Evolutionary conservation across 35 echinoderm and acorn worm species (phyloP), one percentile per base, ranked within the genome.

Genomic region (Chiridota heheva): DNA sequence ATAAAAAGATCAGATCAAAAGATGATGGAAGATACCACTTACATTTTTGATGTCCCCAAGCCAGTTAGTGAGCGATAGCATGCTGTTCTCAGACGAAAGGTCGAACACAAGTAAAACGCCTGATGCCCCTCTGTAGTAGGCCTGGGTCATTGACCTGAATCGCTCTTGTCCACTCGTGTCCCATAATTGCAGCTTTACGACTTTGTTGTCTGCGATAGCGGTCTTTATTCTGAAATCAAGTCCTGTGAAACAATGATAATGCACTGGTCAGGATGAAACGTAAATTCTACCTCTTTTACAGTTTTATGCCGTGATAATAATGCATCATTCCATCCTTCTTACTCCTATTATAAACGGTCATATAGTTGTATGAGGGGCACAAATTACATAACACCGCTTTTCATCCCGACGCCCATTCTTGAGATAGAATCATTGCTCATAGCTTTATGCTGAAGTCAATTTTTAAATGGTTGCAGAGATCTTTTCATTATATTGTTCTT

Each of bases 71-170:
- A 96, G 72, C 10, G 87, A 80, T 5, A 44, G 7, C 44, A 90
- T 37, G 0, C 82, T 73, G 29, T 82, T 81, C 40, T 90, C 92
- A 22, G 85, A 82, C 35, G 92, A 86, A 47, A 96, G 82, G 68
- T 90, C 87, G 87, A 90, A 96, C 15, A 88, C 83, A 2, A 90
- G 46, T 37, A 90, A 51, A 30, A 90, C 56, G 7, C 87, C 87
- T 7, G 83, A 53, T 20, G 92, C 92, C 6, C 87, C 92, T 20
- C 87, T 57, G 72, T 90, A 90, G 69, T 90, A 90, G 30, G 87
- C 78, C 27, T 90, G 92, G 0, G 92, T 96, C 92, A 96, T 96
- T 0, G 92, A 96, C 4, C 92, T 87, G 53, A 96, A 90, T 56
- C 92, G 42, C 76, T 96, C 92, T 79, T 96, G 92, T 3, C 92